Conservation (phyloP, 2,113 vertebrate species). For the Psettodes erumei region DNA sequence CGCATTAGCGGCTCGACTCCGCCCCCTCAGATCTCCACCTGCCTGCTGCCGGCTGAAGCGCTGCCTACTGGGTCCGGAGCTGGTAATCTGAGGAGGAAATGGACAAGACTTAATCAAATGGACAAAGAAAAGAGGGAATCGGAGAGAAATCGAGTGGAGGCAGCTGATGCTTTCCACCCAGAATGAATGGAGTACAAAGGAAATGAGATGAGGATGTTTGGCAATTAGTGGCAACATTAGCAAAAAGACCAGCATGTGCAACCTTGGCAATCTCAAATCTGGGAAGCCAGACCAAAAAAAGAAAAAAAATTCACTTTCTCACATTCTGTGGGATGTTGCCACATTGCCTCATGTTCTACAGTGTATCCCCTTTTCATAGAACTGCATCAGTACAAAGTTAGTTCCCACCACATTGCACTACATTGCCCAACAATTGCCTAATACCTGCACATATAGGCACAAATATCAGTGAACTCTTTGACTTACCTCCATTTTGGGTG, state of each 20-base stretch:
- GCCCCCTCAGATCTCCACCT: constrained; percentile 66
- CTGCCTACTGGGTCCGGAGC: constrained; percentile 84
- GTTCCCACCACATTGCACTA: constrained; percentile 73
- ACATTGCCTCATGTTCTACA: constrained; percentile 70
- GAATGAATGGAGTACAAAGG: constrained; percentile 71
- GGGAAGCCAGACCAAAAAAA: constrained; percentile 39
- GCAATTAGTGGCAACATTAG: constrained; percentile 78
- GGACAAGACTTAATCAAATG: constrained; percentile 79
- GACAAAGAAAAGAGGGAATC: constrained; percentile 64
- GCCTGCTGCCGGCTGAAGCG: constrained; percentile 53
- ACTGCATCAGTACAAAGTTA: constrained; percentile 53
- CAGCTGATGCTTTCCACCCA: constrained; percentile 79
- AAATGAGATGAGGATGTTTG: constrained; percentile 80
- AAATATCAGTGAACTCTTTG: constrained; percentile 16
- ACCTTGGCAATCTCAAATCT: constrained; percentile 55
- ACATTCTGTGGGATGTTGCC: constrained; percentile 71
- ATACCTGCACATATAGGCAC: constrained; percentile 71
- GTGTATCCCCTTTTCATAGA: constrained; percentile 75
- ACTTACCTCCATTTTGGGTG: constrained; percentile 95
- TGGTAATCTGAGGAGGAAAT: constrained; percentile 86
- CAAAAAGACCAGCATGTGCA: constrained; percentile 71
- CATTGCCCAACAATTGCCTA: constrained; percentile 81
- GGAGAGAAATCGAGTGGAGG: constrained; percentile 59
- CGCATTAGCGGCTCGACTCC: constrained; percentile 60
- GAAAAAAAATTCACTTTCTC: constrained; percentile 70